Conservation (phyloP, 2,797 vertebrate genomes). For the Xyrichtys novacula region DNA sequence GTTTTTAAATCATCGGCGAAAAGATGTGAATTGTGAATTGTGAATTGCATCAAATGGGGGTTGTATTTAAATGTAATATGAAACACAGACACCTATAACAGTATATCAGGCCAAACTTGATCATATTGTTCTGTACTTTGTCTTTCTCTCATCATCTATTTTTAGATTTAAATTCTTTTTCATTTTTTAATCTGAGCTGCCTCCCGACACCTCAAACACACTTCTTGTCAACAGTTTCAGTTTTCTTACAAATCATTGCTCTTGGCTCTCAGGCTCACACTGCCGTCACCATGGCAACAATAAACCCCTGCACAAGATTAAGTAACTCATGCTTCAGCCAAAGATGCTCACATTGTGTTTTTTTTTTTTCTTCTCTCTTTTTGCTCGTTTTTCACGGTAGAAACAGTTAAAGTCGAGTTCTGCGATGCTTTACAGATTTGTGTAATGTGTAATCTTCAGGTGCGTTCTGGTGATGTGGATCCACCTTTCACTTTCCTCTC, state of each 20-base stretch:
- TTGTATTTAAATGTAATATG: background rate
- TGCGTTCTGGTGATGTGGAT: slow-evolving; percentile 42
- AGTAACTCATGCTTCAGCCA: background rate
- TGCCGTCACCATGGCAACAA: slow-evolving; percentile 67
- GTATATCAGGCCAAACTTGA: background rate
- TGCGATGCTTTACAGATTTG: no score
- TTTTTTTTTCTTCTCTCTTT: no score
- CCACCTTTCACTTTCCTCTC: slow-evolving; percentile 55
- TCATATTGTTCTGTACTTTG: background rate
- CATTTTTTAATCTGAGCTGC: slow-evolving; percentile 13
- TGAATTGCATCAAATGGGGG: background rate
- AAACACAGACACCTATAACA: background rate
- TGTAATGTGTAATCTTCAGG: slow-evolving; percentile 17
- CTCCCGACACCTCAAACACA: slow-evolving; percentile 31
- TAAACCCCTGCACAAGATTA: slow-evolving; percentile 40
- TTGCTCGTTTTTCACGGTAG: no score
- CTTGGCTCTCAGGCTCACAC: slow-evolving; percentile 43
- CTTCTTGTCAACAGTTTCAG: slow-evolving; percentile 59
- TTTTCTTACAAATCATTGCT: slow-evolving; percentile 59
- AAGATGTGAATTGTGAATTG: background rate
- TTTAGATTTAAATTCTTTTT: background rate
- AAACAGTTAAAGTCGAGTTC: no score
- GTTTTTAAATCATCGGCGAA: slow-evolving; percentile 6
- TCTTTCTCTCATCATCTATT: background rate
- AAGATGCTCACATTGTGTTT: background rate